Conservation (phyloP, 2,888 invertebrate species). For the Protophormia terraenovae region DNA sequence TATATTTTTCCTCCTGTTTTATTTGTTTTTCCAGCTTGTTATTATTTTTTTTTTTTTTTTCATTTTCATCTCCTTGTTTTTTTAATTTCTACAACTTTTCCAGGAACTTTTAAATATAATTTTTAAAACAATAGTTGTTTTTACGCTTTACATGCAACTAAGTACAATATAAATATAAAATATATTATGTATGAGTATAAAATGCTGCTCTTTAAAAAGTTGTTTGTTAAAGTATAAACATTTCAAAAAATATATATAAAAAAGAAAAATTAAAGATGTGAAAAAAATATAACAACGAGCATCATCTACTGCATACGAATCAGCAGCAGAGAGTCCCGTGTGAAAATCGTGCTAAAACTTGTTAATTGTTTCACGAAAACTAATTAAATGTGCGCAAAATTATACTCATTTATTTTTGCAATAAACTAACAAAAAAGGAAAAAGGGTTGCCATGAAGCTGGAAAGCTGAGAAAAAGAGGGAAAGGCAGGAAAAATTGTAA, state of each 20-base stretch:
- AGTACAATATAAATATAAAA: neutral
- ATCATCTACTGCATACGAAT: slow-evolving; percentile 32
- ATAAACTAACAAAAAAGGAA: neutral
- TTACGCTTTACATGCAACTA: neutral
- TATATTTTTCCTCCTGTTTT: neutral
- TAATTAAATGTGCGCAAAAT: slow-evolving; percentile 65
- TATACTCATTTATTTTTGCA: slow-evolving; percentile 29
- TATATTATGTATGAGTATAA: neutral
- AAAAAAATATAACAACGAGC: neutral
- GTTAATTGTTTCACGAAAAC: slow-evolving; percentile 66
- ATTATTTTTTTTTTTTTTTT: neutral
- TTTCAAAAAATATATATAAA: neutral
- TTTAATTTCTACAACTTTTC: neutral
- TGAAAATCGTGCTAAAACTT: slow-evolving; percentile 62
- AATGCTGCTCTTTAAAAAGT: slow-evolving; percentile 11
- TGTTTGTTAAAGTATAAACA: neutral
- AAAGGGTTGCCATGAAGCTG: slow-evolving; percentile 11
- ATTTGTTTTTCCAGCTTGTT: neutral
- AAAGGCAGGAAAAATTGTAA: no score
- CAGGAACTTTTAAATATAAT: slow-evolving; percentile 1
- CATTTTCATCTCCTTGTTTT: neutral
- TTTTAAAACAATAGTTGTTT: slow-evolving; percentile 7
- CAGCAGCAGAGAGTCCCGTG: slow-evolving; percentile 44
- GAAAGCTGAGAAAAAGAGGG: neutral
- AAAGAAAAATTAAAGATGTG: no score